Evolutionary conservation across 2,113 vertebrate species (phyloP).

Genomic region (Zosterops hypoxanthus): DNA sequence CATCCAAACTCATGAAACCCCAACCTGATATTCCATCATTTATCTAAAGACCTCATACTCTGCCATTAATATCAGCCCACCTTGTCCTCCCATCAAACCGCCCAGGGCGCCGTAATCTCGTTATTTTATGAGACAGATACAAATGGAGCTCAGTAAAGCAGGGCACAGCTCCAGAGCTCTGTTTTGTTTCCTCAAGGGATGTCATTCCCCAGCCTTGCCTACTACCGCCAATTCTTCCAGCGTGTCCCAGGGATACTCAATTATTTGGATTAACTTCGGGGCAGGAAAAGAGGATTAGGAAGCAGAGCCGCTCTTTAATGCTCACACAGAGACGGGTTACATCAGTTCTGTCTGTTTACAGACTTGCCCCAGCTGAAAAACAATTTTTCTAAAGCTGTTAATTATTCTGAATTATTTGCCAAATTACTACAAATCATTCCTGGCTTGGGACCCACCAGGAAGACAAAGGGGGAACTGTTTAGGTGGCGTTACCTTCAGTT

Average conservation of each 20-base stretch:
- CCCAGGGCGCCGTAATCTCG: accelerated
- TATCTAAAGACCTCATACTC: accelerated
- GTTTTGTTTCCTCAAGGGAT: not conserved
- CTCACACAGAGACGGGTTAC: not conserved
- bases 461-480: conserved; percentile 14
- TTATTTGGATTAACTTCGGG: not conserved
- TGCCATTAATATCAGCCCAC: accelerated
- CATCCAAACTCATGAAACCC: accelerated
- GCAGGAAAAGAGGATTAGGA: not conserved
- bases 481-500: not conserved
- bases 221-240: not conserved
- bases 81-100: not conserved
- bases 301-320: not conserved
- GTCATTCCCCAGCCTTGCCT: not conserved
- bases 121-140: not conserved
- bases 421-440: not conserved
- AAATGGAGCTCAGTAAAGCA: accelerated
- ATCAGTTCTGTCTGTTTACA: not conserved
- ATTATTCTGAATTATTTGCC: not conserved
- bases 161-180: not conserved
- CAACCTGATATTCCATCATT: accelerated
- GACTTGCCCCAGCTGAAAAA: not conserved
- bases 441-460: not conserved
- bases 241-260: not conserved
- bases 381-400: not conserved